Conservation (phyloP, 2,113 vertebrate species). For the Ceyx margarethae region DNA sequence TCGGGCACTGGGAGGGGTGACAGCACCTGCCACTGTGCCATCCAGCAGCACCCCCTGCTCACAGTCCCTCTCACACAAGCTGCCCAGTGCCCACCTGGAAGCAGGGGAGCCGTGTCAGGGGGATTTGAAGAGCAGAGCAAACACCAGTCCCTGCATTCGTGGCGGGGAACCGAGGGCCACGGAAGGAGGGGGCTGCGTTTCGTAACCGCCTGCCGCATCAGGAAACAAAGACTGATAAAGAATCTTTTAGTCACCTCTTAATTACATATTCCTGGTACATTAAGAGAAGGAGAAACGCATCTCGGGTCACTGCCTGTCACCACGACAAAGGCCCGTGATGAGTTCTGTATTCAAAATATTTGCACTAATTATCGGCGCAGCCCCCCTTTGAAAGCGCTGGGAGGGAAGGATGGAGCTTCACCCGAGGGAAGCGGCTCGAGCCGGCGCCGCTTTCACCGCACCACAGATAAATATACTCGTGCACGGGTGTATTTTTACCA, state of each 20-base stretch:
- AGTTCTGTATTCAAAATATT: constrained; percentile 67
- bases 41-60: not conserved
- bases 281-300: constrained; percentile 35
- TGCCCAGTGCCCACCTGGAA: rapidly evolving
- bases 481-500: constrained; percentile 54
- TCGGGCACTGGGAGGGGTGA: not conserved
- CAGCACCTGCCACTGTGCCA: rapidly evolving
- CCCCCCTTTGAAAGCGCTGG: constrained; percentile 24
- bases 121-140: not conserved
- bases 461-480: constrained; percentile 49
- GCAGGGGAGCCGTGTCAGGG: not conserved
- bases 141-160: not conserved
- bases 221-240: constrained; percentile 51
- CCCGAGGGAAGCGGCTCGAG: constrained; percentile 37
- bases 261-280: constrained; percentile 37
- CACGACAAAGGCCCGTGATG: constrained; percentile 39
- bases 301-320: constrained; percentile 60
- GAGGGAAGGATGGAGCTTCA: constrained; percentile 20
- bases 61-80: not conserved
- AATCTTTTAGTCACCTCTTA: constrained; percentile 57
- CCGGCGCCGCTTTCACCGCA: not conserved
- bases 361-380: constrained; percentile 54
- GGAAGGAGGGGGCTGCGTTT: constrained; percentile 45
- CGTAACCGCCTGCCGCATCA: constrained; percentile 15
- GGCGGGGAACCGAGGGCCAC: not conserved